Base-by-base conservation (phyloP, 2,888 invertebrate species). In the Pachliopta kotzebuea region DNA sequence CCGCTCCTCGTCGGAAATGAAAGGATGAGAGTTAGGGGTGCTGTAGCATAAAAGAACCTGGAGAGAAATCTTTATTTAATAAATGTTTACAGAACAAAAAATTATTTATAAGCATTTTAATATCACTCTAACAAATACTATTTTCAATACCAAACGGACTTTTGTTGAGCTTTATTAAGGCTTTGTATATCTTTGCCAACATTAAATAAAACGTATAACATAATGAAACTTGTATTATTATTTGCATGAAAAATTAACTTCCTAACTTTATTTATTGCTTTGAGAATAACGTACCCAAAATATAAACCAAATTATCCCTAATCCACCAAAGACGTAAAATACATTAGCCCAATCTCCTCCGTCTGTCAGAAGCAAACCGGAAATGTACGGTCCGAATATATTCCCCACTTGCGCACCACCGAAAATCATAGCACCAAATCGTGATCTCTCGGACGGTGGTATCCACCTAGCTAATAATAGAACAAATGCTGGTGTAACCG, bases 401-500 rank as follows among this genome's bases (percentile, higher is more conserved):
- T 92, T 92, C 18, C 93, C 93, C 21, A 93, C 74, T 75, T 93
- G 92, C 4, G 92, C 92, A 0, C 94, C 94, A 31, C 93, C 93
- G 64, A 93, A 94, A 62, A 93, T 92, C 78, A 94, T 89, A 1
- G 94, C 92, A 0, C 93, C 93, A 52, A 94, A 86, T 54, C 88
- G 79, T 6, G 93, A 93, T 42, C 94, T 78, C 71, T 94, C 94
- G 6, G 85, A 74, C 0, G 93, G 92, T 0, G 93, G 93, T 0
- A 92, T 90, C 94, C 94, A 94, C 73, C 93, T 85, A 0, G 94
- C 93, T 68, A 94, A 77, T 11, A 94, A 74, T 0, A 92, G 82
- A 17, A 94, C 93, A 79, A 95, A 93, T 0, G 94, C 94, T 55
- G 93, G 94, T 67, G 92, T 93, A 0, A 93, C 92, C 17, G 93